phyloP scores from a whole-genome alignment of 2,113 vertebrate species.

The Xiphophorus maculatus region DNA sequence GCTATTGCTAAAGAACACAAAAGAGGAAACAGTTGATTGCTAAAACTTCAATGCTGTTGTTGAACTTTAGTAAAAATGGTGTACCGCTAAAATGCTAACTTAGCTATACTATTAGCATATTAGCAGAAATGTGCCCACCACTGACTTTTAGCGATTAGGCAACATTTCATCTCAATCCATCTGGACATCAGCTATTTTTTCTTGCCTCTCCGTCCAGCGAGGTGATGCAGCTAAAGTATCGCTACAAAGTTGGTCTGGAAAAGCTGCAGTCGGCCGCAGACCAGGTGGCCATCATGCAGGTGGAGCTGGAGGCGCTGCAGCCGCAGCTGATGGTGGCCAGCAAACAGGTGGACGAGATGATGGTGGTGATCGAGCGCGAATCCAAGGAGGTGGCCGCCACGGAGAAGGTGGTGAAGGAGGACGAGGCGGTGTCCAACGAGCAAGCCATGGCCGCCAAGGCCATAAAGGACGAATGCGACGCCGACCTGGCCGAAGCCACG shows the following conservation, averaged over 20 bases:
- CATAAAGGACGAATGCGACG: conserved; percentile 93
- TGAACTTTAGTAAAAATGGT: too few relatives aligned
- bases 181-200: neutral
- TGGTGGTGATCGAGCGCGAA: conserved; percentile 86
- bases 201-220: conserved; percentile 73
- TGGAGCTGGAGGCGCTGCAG: conserved; percentile 87
- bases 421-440: conserved; percentile 86
- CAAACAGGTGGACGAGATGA: conserved; percentile 88
- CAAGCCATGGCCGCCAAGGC: conserved; percentile 90
- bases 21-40: too few relatives aligned
- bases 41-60: too few relatives aligned
- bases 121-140: too few relatives aligned
- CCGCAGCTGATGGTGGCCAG: conserved; percentile 87
- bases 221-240: conserved; percentile 86
- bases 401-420: conserved; percentile 87
- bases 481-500: conserved; percentile 86
- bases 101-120: too few relatives aligned
- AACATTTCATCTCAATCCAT: neutral
- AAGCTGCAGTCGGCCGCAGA: conserved; percentile 87
- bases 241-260: conserved; percentile 89
- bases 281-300: conserved; percentile 88
- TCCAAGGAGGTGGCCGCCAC: conserved; percentile 89
- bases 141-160: neutral
- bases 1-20: too few relatives aligned
- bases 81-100: too few relatives aligned